Evolutionary conservation across 2,888 invertebrate genomes (phyloP).

Genomic region (Cerastis leucographa): DNA sequence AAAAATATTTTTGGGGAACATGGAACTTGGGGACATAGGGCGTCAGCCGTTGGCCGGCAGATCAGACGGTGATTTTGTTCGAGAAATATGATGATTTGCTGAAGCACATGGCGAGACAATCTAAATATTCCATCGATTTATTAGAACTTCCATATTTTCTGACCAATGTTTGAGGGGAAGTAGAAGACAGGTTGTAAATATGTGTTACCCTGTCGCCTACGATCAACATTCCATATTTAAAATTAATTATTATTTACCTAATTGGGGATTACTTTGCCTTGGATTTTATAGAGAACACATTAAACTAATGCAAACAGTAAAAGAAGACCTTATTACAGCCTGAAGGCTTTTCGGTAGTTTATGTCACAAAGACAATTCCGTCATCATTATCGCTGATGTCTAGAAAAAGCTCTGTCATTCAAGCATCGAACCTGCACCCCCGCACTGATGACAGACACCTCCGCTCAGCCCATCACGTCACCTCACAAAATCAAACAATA

Average conservation of each 20-base stretch:
- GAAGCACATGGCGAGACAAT: background rate
- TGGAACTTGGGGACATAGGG: no score
- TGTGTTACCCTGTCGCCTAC: slow-evolving; percentile 10
- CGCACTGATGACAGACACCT: background rate
- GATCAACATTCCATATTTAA: slow-evolving; percentile 1
- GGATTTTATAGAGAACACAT: no score
- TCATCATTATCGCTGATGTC: background rate
- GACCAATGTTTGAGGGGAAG: background rate
- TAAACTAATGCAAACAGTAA: background rate
- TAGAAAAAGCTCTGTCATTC: background rate
- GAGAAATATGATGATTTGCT: background rate
- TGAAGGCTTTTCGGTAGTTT: background rate
- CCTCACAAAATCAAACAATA: slow-evolving; percentile 33
- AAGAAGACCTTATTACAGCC: background rate
- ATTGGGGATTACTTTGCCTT: background rate
- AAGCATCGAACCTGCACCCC: slow-evolving; percentile 3
- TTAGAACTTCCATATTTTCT: background rate
- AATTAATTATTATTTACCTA: slow-evolving; percentile 1
- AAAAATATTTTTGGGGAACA: no score
- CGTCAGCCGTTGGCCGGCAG: background rate
- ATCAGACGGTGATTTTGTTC: background rate
- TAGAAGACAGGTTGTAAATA: background rate
- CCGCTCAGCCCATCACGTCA: slow-evolving; percentile 8
- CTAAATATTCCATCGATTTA: background rate
- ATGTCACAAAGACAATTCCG: background rate